Conservation (phyloP, 2,113 vertebrate species). For the Acanthochromis polyacanthus region DNA sequence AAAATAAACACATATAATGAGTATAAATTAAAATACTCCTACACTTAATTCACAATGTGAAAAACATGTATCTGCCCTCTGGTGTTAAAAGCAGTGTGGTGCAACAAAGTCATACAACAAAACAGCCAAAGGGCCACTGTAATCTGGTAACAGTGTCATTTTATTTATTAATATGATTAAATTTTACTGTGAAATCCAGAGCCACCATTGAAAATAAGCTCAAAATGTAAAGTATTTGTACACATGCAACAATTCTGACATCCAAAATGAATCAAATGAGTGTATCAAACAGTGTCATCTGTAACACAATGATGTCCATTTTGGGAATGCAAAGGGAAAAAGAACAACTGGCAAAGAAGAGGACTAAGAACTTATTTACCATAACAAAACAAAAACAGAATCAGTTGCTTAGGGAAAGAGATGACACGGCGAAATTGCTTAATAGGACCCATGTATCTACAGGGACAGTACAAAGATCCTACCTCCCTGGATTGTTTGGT, state of each 20-base stretch:
- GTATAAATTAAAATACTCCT: not conserved
- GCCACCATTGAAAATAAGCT: not conserved
- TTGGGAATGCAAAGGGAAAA: not conserved
- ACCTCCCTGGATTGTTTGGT: constrained; percentile 10
- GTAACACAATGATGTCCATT: not conserved
- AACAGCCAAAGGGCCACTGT: not conserved
- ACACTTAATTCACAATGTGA: not conserved
- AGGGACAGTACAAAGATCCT: not conserved
- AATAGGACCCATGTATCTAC: constrained; percentile 8
- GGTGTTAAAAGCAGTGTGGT: constrained; percentile 37
- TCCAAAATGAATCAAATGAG: not conserved
- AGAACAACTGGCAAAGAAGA: not conserved
- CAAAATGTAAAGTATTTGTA: not conserved
- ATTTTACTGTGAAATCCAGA: constrained; percentile 6
- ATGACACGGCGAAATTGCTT: not conserved
- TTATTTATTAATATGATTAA: constrained; percentile 34
- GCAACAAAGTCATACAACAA: constrained; percentile 20
- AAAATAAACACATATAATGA: not conserved
- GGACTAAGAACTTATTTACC: not conserved
- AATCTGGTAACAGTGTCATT: constrained; percentile 31
- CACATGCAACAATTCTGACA: not conserved
- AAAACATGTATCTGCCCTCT: constrained; percentile 45
- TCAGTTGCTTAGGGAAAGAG: not conserved
- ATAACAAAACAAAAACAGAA: not conserved
- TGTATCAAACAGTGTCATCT: not conserved